Percentiles rank a stretch among this genome's conserved stretches.
These are phyloP conservation scores for Papilio protenor DNA, from an alignment of 2,888 invertebrate genomes.

Conservation along the genomic window DNA sequence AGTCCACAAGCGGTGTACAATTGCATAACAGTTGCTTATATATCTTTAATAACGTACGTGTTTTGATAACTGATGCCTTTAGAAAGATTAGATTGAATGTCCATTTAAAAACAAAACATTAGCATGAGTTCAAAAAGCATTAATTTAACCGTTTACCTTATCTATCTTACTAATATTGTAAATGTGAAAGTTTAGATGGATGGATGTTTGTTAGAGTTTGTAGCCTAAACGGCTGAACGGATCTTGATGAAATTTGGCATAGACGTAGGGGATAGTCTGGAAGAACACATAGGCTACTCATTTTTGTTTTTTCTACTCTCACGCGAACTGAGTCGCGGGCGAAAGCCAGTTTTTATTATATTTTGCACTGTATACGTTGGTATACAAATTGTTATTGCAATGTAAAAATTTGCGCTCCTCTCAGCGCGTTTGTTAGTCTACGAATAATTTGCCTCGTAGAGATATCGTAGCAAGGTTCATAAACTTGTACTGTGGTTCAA, in stretches of 20 bases:
- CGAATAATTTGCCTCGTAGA: conserved; percentile 3
- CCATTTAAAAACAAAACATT: not conserved
- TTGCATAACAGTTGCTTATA: conserved; percentile 1
- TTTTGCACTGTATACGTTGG: not conserved
- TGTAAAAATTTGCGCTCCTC: not conserved
- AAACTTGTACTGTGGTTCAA: not conserved
- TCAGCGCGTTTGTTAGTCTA: not conserved
- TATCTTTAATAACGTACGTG: conserved; percentile 35
- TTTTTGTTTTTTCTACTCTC: too few species aligned
- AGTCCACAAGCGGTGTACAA: conserved; percentile 28
- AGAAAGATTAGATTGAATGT: not conserved
- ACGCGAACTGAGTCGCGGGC: too few species aligned
- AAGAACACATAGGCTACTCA: too few species aligned
- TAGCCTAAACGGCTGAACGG: too few species aligned
- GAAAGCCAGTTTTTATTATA: too few species aligned
- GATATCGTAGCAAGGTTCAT: not conserved
- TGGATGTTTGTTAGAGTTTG: too few species aligned
- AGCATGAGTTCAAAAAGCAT: too few species aligned
- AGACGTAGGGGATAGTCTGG: too few species aligned
- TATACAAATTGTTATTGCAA: not conserved
- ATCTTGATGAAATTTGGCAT: too few species aligned
- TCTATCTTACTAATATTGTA: too few species aligned
- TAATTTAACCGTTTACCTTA: too few species aligned
- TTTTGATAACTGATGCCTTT: conserved; percentile 9
- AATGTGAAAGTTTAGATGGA: too few species aligned